Conservation (phyloP, 2,888 invertebrate species). For the Cepaea hortensis region DNA sequence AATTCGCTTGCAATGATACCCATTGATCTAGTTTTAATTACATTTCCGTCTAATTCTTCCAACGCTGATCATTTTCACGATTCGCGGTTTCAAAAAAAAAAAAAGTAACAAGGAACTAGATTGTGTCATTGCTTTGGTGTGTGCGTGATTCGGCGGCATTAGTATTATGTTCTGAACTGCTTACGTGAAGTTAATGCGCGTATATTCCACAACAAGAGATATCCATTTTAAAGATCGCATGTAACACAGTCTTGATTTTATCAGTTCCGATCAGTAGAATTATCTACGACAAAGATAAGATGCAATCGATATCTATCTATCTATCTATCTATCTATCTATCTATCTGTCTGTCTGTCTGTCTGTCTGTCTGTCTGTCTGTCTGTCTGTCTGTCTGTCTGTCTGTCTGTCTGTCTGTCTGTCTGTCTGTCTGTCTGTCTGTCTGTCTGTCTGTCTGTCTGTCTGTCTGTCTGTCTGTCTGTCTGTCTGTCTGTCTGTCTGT, state of each 20-base stretch:
- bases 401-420: too few species aligned
- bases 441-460: too few species aligned
- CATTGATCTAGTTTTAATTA: constrained; percentile 36
- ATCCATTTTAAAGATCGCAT: not conserved
- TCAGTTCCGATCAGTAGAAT: too few species aligned
- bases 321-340: too few species aligned
- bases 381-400: constrained; percentile 9
- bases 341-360: not conserved
- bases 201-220: not conserved
- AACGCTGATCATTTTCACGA: constrained; percentile 11
- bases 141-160: not conserved
- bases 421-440: too few species aligned
- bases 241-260: too few species aligned
- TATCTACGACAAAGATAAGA: too few species aligned
- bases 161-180: not conserved
- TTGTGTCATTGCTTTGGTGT: not conserved
- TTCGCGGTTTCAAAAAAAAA: not conserved
- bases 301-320: too few species aligned
- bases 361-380: not conserved
- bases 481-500: too few species aligned
- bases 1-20: constrained; percentile 6
- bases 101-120: not conserved
- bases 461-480: too few species aligned
- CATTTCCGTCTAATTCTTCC: constrained; percentile 33
- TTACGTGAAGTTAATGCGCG: not conserved